These are phyloP conservation scores for Himalopsyche tibetana DNA, from an alignment of 2,888 invertebrate genomes.

Conservation along the genomic window DNA sequence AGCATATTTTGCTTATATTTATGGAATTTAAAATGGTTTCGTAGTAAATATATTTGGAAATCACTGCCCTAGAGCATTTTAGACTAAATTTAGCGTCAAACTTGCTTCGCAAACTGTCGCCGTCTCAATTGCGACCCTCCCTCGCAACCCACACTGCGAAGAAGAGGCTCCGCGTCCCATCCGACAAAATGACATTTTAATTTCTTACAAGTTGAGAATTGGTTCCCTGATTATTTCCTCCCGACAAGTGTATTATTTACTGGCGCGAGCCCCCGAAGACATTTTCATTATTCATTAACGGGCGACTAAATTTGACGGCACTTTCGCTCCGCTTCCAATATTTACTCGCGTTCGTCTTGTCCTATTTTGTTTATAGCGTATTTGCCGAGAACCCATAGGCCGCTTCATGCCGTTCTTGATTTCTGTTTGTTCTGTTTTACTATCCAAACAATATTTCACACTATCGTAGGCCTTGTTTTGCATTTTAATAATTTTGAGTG, in stretches of 20 bases:
- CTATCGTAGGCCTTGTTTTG: neutral
- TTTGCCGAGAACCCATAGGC: neutral
- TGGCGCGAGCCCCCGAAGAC: conserved; percentile 54
- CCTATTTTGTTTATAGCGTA: neutral
- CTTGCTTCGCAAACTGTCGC: conserved; percentile 30
- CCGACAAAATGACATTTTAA: conserved; percentile 58
- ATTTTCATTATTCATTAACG: conserved; percentile 31
- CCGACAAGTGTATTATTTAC: conserved; percentile 66
- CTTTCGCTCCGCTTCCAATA: neutral
- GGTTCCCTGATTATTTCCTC: conserved; percentile 64
- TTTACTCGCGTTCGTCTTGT: neutral
- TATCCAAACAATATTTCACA: conserved; percentile 7
- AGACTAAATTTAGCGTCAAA: neutral
- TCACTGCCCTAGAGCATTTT: neutral
- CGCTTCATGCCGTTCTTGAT: neutral
- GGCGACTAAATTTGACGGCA: conserved; percentile 14
- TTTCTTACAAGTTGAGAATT: conserved; percentile 54
- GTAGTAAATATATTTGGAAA: no score
- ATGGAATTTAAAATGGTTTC: no score
- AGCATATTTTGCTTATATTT: no score
- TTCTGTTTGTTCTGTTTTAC: conserved; percentile 9
- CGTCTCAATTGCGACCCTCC: conserved; percentile 2
- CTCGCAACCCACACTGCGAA: conserved; percentile 32
- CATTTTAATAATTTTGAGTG: no score
- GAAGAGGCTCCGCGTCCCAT: conserved; percentile 45